Evolutionary conservation across 2,113 vertebrate genomes (phyloP), one percentile per base, ranked within the genome.

Genomic region (Equus przewalskii): DNA sequence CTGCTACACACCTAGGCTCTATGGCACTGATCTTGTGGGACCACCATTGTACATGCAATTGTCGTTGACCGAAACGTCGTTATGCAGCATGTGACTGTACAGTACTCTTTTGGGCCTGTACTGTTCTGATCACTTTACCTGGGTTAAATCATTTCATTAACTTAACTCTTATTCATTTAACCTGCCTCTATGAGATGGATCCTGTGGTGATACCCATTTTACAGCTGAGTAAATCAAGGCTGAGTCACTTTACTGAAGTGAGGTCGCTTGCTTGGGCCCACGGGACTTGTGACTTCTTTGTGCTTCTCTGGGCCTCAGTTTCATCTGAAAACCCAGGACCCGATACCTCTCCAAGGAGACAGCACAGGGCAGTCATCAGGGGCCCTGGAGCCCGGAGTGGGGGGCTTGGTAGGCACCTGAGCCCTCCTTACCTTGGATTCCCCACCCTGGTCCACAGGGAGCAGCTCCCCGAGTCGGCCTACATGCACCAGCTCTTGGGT

Each of bases 401-500:
- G 26, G 54, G 16, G 14, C 64, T 62, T 3, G n/a, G 6, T 60
- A n/a, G 64, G 46, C 56, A 28, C 12, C 30, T 46, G 49, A 73
- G 41, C 30, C 44, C 67, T 83, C 3, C 83, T 98, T 33, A 95
- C 41, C 13, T 73, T 96, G 64, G 26, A 85, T 84, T 12, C 73
- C 65, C 56, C 7, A 24, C 33, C 70, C 16, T 33, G 67, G 79
- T 94, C 49, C 7, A 0, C 69, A 99, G 99, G 98, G 99, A 99
- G 0, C 99, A 99, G 92, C 98, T 99, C 62, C 99, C 99, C 0
- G 99, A 99, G 62, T 99, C 99, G 0, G 99, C 99, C 83, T 99
- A 99, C 96, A 99, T 99, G 98, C 99, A 99, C 97, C 99, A 99
- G 98, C 98, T 99, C 62, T 98, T 99, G 93, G 99, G 99, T 49